phyloP scores from a whole-genome alignment of 2,797 vertebrate species.

The Todus mexicanus region DNA sequence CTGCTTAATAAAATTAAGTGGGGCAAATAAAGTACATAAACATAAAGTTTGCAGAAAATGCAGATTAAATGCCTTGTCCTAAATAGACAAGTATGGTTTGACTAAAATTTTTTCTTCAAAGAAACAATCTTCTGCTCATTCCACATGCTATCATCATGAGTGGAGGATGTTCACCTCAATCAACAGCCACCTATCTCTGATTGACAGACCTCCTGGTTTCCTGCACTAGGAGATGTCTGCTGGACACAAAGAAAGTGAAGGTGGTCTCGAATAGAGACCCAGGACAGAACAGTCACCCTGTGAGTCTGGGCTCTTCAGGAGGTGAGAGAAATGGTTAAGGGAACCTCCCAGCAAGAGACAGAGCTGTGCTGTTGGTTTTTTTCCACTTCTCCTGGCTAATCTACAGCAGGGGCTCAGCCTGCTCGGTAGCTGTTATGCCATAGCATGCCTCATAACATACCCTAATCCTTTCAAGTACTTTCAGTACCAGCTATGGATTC shows the following conservation, averaged over 20 bases:
- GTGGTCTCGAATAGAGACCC: background rate
- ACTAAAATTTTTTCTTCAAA: background rate
- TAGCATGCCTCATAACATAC: background rate
- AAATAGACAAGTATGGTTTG: background rate
- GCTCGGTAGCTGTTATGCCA: background rate
- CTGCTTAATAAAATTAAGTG: conserved; percentile 30
- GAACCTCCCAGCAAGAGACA: background rate
- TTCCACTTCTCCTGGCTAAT: background rate
- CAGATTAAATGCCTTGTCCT: background rate
- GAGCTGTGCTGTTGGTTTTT: background rate
- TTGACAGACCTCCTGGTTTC: background rate
- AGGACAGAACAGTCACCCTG: background rate
- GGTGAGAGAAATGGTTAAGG: background rate
- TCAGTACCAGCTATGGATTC: background rate
- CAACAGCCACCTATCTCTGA: background rate
- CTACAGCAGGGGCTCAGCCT: background rate
- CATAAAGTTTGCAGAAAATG: conserved; percentile 3
- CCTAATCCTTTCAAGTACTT: background rate
- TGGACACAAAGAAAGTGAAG: background rate
- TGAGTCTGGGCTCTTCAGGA: background rate
- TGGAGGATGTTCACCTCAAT: background rate
- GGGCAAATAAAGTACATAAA: background rate
- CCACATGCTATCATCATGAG: rapidly evolving
- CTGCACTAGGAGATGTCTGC: background rate
- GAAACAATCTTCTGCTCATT: background rate